Base-by-base conservation (phyloP, 1,140 invertebrate species). In the Pogonomyrmex barbatus region DNA sequence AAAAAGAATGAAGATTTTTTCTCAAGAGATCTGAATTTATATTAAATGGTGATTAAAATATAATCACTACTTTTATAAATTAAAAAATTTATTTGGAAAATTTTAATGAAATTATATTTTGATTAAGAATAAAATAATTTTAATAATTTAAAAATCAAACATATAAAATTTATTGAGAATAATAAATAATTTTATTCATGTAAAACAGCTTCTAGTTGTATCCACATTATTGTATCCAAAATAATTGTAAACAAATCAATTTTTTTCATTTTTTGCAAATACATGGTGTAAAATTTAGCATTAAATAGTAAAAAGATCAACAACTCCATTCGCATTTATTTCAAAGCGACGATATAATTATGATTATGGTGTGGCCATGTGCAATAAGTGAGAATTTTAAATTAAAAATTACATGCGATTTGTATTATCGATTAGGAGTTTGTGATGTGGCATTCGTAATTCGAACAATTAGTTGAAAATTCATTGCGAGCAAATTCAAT, bases 401-500 rank as follows among this genome's bases (percentile, higher is more conserved):
- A 50, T 60, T 1, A 75, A 83, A 71, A 83, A 62, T 82, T 60
- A 36, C 17, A 14, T 50, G 47, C 36, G 1, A 12, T 14, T 24
- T 12, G 8, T 60, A 62, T 75, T 33, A 83, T 75, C 54, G n/a
- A 75, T 79, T 56, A 65, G n/a, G 9, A 58, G 30, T 47, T 60
- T 10, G 68, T 39, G 67, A 82, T 71, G 47, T 60, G 5, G 54
- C 30, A 73, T 73, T 73, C 30, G 17, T 73, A 42, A 73, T 73
- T 30, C 9, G 12, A 14, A 39, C 33, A 39, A 14, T 75, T 47
- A 30, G 12, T 12, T 6, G n/a, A 60, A 75, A 83, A 75, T 73
- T 75, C 54, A 83, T 83, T 10, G 42, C 52, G 30, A 24, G 42
- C 54, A 83, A 54, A 75, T 75, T 83, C 56, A 47, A 83, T 83